A percentile compares a stretch with the other conserved stretches of the same genome.
phyloP scores from a whole-genome alignment of 2,888 invertebrate genomes.

The Napeogenes sylphis region DNA sequence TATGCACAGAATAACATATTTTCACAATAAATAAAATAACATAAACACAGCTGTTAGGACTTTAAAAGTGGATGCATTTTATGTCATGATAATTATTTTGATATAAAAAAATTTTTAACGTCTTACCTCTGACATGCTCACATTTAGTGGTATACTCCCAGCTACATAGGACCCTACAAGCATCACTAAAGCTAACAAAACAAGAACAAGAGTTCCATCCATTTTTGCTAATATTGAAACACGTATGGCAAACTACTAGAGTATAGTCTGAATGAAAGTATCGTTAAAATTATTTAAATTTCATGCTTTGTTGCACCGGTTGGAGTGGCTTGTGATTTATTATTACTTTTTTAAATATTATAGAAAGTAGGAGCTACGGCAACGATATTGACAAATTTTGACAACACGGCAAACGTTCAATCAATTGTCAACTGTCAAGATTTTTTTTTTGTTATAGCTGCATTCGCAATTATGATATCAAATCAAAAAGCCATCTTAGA shows the following conservation, averaged over 20 bases:
- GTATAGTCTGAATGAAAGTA: neutral
- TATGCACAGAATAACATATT: neutral
- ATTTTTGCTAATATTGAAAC: slow-evolving; percentile 63
- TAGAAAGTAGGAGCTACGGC: slow-evolving; percentile 16
- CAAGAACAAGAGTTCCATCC: slow-evolving; percentile 90
- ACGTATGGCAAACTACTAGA: slow-evolving; percentile 14
- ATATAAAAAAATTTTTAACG: neutral
- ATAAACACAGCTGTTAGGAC: slow-evolving; percentile 12
- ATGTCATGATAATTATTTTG: neutral
- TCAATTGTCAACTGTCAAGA: slow-evolving; percentile 4
- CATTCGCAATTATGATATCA: no score
- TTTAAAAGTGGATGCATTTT: neutral
- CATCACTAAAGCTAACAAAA: slow-evolving; percentile 94
- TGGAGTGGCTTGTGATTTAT: slow-evolving; percentile 2
- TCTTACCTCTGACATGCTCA: slow-evolving; percentile 94
- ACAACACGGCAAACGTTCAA: slow-evolving; percentile 24
- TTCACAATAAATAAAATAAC: neutral
- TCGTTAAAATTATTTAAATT: slow-evolving; percentile 7
- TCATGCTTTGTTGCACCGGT: slow-evolving; percentile 10
- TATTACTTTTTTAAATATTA: slow-evolving; percentile 6
- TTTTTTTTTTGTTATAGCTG: no score
- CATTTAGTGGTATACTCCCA: slow-evolving; percentile 95
- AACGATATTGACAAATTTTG: slow-evolving; percentile 13
- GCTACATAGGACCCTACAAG: slow-evolving; percentile 96
- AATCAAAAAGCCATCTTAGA: no score